Evolutionary conservation across 2,113 vertebrate species (phyloP).

Genomic region (Odontesthes bonariensis): DNA sequence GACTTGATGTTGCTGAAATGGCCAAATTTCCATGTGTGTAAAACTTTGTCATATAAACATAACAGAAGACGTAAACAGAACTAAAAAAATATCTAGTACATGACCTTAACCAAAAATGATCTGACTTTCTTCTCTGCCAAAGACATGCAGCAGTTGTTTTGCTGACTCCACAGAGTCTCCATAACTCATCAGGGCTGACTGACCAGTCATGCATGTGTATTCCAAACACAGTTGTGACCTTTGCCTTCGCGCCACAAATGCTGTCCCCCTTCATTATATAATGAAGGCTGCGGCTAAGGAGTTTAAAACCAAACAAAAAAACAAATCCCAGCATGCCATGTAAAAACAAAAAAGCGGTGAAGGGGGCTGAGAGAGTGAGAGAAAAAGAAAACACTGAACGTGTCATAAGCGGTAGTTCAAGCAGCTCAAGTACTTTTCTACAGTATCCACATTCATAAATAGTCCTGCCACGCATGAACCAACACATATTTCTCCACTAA

Average conservation of each 20-base stretch:
- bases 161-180: slow-evolving; percentile 47
- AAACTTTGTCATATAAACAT: background rate
- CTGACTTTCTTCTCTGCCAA: background rate
- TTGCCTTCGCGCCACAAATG: slow-evolving; percentile 61
- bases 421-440: slow-evolving; percentile 4
- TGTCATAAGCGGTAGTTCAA: slow-evolving; percentile 28
- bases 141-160: slow-evolving; percentile 25
- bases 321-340: slow-evolving; percentile 63
- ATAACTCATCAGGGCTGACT: slow-evolving; percentile 26
- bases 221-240: slow-evolving; percentile 70
- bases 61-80: background rate
- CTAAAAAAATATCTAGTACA: background rate
- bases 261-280: slow-evolving; percentile 59
- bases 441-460: slow-evolving; percentile 14
- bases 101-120: background rate
- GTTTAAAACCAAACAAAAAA: slow-evolving; percentile 67
- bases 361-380: slow-evolving; percentile 5
- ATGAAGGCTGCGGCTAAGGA: slow-evolving; percentile 58
- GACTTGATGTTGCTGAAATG: too few species aligned
- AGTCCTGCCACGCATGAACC: background rate
- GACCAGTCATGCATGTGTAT: slow-evolving; percentile 54
- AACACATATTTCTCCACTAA: slow-evolving; percentile 19
- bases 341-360: slow-evolving; percentile 55
- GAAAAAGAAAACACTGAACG: slow-evolving; percentile 30
- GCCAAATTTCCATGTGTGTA: too few species aligned